Percentiles rank a stretch among this genome's conserved stretches.
Conservation (phyloP, 2,888 invertebrate species). For the Polydrusus cervinus region DNA sequence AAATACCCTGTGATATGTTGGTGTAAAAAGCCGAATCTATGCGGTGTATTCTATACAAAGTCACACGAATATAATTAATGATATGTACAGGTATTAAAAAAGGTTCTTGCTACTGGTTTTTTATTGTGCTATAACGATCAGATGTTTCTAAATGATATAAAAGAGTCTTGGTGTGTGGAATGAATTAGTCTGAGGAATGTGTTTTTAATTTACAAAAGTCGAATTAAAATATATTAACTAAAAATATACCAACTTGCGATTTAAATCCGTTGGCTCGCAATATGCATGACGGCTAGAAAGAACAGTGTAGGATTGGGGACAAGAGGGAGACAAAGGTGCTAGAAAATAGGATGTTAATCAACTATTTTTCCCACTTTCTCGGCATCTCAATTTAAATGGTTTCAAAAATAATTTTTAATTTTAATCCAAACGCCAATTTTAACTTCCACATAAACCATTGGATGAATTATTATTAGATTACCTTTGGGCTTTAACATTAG, state of each 20-base stretch:
- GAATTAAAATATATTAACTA: neutral
- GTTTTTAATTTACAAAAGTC: slow-evolving; percentile 18
- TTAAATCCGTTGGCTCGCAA: neutral
- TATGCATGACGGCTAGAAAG: no score
- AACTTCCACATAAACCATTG: no score
- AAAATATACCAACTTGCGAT: neutral
- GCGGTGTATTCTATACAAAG: slow-evolving; percentile 17
- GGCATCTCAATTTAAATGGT: no score
- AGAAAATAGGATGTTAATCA: no score
- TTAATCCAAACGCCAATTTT: no score
- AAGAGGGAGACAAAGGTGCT: no score
- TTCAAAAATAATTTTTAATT: no score
- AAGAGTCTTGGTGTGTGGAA: neutral
- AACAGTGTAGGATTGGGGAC: no score
- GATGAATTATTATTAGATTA: no score
- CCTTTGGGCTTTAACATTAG: no score
- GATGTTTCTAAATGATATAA: slow-evolving; percentile 20
- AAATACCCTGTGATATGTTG: slow-evolving; percentile 21
- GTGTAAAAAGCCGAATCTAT: slow-evolving; percentile 14
- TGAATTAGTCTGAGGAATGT: slow-evolving; percentile 16
- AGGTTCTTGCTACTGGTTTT: slow-evolving; percentile 30
- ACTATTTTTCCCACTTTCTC: no score
- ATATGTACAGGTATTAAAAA: slow-evolving; percentile 27
- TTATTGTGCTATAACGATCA: slow-evolving; percentile 21
- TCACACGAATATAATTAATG: slow-evolving; percentile 25